These are phyloP conservation scores for Pseudanteris insignis DNA, from an alignment of 2,888 invertebrate genomes.

Conservation along the genomic window DNA sequence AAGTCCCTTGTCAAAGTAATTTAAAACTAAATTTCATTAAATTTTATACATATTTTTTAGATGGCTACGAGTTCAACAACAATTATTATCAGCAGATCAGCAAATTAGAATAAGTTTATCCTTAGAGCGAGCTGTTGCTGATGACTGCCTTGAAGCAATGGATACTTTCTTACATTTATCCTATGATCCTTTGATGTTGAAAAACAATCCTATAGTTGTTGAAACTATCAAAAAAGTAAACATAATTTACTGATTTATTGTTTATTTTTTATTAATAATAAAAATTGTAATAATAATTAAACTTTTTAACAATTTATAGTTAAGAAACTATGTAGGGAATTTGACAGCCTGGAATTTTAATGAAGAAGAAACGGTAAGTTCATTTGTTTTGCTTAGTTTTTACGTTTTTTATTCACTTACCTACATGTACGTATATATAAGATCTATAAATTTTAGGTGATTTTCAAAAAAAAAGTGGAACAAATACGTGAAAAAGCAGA, in stretches of 20 bases:
- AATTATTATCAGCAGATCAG: conserved; percentile 73
- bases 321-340: conserved; percentile 83
- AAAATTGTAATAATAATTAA: neutral
- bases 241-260: conserved; percentile 5
- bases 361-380: conserved; percentile 69
- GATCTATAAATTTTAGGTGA: conserved; percentile 51
- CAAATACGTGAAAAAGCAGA: conserved; percentile 77
- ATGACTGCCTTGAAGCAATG: conserved; percentile 76
- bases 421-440: no score
- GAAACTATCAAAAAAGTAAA: conserved; percentile 77
- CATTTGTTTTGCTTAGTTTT: no score
- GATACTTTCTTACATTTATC: conserved; percentile 72
- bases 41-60: conserved; percentile 55
- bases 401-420: no score
- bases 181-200: conserved; percentile 78
- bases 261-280: neutral
- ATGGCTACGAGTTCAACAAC: conserved; percentile 74
- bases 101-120: conserved; percentile 75
- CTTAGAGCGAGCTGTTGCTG: conserved; percentile 76
- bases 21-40: no score
- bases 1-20: no score
- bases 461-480: conserved; percentile 76
- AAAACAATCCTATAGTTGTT: conserved; percentile 82
- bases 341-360: conserved; percentile 76
- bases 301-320: no score